Base-by-base conservation (phyloP, 2,797 vertebrate genomes). In the Hydrocynus forskahlii region DNA sequence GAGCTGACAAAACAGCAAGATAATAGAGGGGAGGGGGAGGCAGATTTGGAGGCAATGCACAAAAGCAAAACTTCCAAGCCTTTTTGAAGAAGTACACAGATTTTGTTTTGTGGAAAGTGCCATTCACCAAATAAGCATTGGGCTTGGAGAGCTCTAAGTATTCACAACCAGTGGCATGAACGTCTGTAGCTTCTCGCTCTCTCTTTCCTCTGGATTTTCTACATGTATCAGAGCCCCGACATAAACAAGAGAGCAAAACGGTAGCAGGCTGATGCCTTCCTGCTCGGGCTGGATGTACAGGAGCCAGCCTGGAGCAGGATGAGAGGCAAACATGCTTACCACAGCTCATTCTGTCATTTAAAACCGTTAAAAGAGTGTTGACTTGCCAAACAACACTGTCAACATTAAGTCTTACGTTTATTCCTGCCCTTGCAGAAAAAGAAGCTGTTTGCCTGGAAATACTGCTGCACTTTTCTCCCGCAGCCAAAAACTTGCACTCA, bases 311-410 rank as follows among this genome's bases (percentile, higher is more conserved):
- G 54, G n/a, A 81, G 80, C 77, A 75, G 70, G 60, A 84, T 84
- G 73, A 68, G 48, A 79, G 54, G 63, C 77, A 85, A 81, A 82
- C 79, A 81, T 84, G 86, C 84, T 87, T 85, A 83, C 72, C 12
- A 10, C 29, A 81, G 81, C 63, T 48, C 76, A 81, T 81, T 81
- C 75, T 84, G 70, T 73, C 75, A 79, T 62, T 78, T 78, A 84
- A 78, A 86, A 83, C 82, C 78, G 72, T 82, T 81, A 81, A 50
- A 80, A 85, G 73, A 82, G 62, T 85, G 81, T 85, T 85, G 81
- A 87, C 76, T 87, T 45, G 72, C 79, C 72, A 84, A 85, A 83
- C 67, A 79, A 86, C 67, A 35, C 45, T 75, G 75, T 67, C 71
- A 83, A 38, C 25, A 64, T 43, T 71, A 81, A 75, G 59, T 55